Percentiles rank a stretch among this genome's conserved stretches.
phyloP scores from a whole-genome alignment of 2,113 vertebrate genomes.

The Malurus cyaneus region DNA sequence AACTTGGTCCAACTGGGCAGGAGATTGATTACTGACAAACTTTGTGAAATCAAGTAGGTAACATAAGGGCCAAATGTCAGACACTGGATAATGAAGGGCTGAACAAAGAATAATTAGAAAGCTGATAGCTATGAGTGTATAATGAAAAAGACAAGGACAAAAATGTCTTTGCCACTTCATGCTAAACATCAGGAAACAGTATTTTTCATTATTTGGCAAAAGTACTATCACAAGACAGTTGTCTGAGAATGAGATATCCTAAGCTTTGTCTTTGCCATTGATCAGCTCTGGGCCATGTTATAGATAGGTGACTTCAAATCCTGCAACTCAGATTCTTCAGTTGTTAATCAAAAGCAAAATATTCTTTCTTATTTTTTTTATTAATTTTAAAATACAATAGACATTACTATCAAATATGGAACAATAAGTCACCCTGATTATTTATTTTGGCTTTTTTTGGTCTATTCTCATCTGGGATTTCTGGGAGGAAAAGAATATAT shows the following conservation, averaged over 20 bases:
- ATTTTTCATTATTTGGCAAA: background rate
- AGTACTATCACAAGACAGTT: background rate
- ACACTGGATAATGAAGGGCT: background rate
- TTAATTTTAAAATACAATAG: background rate
- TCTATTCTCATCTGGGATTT: background rate
- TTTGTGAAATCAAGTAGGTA: background rate
- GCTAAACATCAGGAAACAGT: background rate
- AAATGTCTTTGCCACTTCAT: background rate
- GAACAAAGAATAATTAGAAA: background rate
- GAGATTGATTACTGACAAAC: background rate
- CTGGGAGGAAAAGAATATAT: background rate
- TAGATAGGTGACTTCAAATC: background rate
- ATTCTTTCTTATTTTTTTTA: background rate
- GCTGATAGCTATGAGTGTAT: background rate
- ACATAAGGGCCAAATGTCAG: background rate
- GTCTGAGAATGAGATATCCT: background rate
- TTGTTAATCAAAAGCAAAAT: background rate
- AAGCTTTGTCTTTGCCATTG: background rate
- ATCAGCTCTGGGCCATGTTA: background rate
- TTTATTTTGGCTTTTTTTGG: background rate
- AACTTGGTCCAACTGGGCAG: background rate
- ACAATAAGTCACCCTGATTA: background rate
- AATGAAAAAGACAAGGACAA: background rate
- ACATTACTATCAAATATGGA: background rate
- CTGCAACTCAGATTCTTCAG: background rate